Percentiles rank a stretch among this genome's conserved stretches.
phyloP scores from a whole-genome alignment of 2,113 vertebrate genomes.

The Clarias macrocephalus region DNA sequence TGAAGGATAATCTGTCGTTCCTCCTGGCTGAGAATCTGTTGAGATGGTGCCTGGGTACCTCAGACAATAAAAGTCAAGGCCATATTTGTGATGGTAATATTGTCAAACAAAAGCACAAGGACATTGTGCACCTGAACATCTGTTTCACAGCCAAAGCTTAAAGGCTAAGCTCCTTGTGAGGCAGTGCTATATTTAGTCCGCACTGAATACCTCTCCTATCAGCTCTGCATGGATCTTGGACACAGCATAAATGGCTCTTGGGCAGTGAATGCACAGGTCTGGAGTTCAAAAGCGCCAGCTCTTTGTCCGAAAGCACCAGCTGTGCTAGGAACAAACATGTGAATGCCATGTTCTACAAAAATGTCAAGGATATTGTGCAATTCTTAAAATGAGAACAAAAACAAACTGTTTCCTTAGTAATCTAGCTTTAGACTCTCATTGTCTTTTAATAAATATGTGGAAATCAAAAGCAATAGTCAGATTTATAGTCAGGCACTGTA shows the following conservation, averaged over 20 bases:
- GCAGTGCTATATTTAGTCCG: neutral
- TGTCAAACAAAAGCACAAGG: constrained; percentile 53
- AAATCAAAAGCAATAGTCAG: constrained; percentile 86
- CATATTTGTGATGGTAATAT: constrained; percentile 91
- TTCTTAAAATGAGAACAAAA: constrained; percentile 66
- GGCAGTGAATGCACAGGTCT: constrained; percentile 90
- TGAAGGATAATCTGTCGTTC: constrained; percentile 81
- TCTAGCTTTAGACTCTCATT: neutral
- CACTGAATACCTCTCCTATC: constrained; percentile 89
- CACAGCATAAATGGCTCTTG: constrained; percentile 93
- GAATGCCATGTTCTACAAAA: constrained; percentile 82
- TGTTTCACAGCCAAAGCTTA: constrained; percentile 7
- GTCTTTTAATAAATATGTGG: constrained; percentile 85
- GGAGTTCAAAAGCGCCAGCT: constrained; percentile 93
- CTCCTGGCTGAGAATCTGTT: constrained; percentile 86
- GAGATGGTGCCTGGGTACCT: constrained; percentile 94
- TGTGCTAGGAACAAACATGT: constrained; percentile 92
- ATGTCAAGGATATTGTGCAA: constrained; percentile 93
- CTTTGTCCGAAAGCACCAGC: constrained; percentile 92
- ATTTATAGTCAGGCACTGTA: constrained; percentile 93
- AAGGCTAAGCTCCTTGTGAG: neutral
- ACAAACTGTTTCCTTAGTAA: neutral
- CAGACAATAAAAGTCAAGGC: constrained; percentile 92
- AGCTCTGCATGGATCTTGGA: constrained; percentile 95
- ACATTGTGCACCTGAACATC: constrained; percentile 10